A percentile compares a stretch with the other conserved stretches of the same genome.
phyloP scores from a whole-genome alignment of 2,113 vertebrate species.

The Falcunculus frontatus region DNA sequence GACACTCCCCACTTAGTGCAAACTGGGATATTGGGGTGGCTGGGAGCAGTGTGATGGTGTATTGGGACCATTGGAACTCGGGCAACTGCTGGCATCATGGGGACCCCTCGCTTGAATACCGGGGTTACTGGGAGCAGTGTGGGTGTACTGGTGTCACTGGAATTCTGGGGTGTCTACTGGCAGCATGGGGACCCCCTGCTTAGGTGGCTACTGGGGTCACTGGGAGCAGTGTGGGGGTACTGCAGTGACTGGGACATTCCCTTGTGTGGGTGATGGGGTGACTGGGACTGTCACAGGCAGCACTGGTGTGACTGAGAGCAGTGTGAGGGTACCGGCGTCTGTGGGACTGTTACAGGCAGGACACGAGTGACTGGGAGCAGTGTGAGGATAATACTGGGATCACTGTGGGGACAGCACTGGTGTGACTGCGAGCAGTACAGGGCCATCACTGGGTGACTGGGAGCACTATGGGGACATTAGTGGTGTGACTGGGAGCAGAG shows the following conservation, averaged over 20 bases:
- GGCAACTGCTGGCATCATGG: neutral
- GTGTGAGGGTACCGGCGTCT: neutral
- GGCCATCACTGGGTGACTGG: neutral
- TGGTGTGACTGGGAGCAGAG: neutral
- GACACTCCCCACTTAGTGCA: neutral
- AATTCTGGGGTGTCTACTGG: neutral
- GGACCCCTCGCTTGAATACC: no score
- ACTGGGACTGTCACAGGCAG: neutral
- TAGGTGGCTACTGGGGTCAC: neutral
- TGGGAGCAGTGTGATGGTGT: neutral
- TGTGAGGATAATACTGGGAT: no score
- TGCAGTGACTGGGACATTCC: neutral
- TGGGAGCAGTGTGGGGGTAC: neutral
- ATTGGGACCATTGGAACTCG: neutral
- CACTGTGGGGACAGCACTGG: no score
- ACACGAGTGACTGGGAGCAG: neutral
- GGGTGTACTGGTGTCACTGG: neutral
- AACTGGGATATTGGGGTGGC: no score
- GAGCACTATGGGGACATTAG: no score
- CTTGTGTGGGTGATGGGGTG: neutral
- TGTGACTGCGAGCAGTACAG: neutral
- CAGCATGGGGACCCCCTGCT: neutral
- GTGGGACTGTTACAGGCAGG: neutral
- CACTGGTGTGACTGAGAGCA: neutral
- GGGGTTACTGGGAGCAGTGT: neutral